Conservation (phyloP, 2,113 vertebrate genomes). For the Formicarius rufipectus region DNA sequence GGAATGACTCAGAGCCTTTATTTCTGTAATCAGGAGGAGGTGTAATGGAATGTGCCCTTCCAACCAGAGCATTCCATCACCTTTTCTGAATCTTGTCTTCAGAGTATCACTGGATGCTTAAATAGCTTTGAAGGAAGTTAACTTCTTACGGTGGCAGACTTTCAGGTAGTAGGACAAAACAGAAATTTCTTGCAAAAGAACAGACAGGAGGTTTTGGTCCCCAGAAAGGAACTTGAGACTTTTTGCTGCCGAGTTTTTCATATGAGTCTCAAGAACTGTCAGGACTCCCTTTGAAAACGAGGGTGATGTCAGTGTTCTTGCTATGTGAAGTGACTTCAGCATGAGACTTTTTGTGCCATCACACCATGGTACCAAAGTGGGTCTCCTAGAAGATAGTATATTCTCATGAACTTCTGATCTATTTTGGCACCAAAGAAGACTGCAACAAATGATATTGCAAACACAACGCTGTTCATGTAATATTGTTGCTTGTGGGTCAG, state of each 20-base stretch:
- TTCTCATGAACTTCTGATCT: neutral
- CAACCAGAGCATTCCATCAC: neutral
- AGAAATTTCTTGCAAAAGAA: neutral
- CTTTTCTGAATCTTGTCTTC: neutral
- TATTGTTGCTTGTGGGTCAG: neutral
- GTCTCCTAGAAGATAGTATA: neutral
- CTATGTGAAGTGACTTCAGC: neutral
- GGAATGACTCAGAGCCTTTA: neutral
- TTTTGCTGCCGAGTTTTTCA: neutral
- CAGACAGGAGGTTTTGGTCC: neutral
- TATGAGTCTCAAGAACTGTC: neutral
- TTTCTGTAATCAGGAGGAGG: neutral
- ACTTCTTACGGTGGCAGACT: neutral
- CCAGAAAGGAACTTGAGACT: neutral
- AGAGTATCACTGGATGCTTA: neutral
- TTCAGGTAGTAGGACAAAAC: neutral
- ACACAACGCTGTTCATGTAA: neutral
- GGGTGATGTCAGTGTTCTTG: neutral
- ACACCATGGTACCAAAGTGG: neutral
- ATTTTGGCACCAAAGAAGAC: neutral
- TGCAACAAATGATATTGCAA: neutral
- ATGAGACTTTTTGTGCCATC: neutral
- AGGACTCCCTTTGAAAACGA: neutral
- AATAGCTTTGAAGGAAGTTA: neutral
- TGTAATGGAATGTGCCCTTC: neutral